A percentile compares a stretch with the other conserved stretches of the same genome.
phyloP scores from a whole-genome alignment of 2,797 vertebrate genomes.

The Xerus rutilus region DNA sequence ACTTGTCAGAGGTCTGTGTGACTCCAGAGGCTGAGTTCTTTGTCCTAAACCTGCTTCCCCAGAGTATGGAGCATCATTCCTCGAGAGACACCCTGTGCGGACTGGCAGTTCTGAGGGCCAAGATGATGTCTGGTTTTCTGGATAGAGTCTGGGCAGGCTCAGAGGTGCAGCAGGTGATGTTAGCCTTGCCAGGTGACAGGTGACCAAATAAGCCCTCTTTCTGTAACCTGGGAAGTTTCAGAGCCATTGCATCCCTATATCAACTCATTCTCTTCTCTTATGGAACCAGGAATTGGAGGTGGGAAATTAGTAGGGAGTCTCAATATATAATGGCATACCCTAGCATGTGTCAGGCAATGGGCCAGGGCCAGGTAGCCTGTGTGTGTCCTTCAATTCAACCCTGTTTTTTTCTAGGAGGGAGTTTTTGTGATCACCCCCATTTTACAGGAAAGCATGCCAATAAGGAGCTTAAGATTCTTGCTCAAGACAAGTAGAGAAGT shows the following conservation, averaged over 20 bases:
- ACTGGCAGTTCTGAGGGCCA: not conserved
- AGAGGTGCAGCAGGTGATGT: fast-evolving
- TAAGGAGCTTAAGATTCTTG: not conserved
- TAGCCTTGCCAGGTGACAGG: not conserved
- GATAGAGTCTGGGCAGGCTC: not conserved
- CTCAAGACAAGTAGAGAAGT: not conserved
- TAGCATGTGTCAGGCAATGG: not conserved
- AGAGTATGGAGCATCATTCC: not conserved
- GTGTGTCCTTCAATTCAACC: not conserved
- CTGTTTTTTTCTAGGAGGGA: not conserved
- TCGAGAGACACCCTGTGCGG: not conserved
- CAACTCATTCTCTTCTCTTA: conserved; percentile 7
- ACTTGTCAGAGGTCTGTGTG: not conserved
- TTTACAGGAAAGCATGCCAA: not conserved
- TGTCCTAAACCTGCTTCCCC: not conserved
- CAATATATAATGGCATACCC: not conserved
- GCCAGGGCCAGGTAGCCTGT: not conserved
- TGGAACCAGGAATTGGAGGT: not conserved
- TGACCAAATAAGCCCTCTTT: not conserved
- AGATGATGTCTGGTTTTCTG: not conserved
- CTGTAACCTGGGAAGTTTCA: not conserved
- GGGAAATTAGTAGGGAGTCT: not conserved
- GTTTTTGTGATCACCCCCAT: not conserved
- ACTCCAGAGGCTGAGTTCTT: conserved; percentile 14
- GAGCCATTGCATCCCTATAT: not conserved